Conservation (phyloP, 2,888 invertebrate genomes). For the Plebejus melissa region DNA sequence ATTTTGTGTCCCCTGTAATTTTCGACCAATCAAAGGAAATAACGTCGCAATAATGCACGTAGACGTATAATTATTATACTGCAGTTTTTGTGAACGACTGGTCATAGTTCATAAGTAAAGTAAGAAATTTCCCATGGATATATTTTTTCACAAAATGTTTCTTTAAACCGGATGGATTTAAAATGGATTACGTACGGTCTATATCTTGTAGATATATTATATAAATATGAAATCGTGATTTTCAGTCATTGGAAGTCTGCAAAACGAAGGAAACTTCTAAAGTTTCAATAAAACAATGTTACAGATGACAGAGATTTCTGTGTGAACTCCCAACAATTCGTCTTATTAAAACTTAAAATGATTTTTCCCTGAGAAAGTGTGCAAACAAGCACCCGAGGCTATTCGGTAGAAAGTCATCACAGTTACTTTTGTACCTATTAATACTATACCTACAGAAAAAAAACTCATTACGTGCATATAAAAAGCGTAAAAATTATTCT, state of each 20-base stretch:
- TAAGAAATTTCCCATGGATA: not conserved
- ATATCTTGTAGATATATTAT: not conserved
- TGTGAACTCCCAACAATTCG: constrained; percentile 13
- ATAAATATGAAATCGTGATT: not conserved
- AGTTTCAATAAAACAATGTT: constrained; percentile 3
- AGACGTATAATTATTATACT: not conserved
- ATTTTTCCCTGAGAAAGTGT: constrained; percentile 24
- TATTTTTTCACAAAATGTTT: not conserved
- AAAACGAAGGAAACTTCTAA: constrained; percentile 4
- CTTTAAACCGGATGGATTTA: not conserved
- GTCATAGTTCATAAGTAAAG: not conserved
- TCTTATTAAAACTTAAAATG: constrained; percentile 22
- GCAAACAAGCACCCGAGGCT: constrained; percentile 24
- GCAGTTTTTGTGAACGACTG: not conserved
- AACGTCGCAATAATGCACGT: not conserved
- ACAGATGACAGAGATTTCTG: constrained; percentile 14
- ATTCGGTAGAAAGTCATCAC: constrained; percentile 24
- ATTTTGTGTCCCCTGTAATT: constrained; percentile 24
- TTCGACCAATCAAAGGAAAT: constrained; percentile 12
- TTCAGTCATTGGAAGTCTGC: not conserved
- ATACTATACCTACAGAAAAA: not conserved
- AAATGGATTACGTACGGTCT: not conserved
- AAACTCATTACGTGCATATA: constrained; percentile 4
- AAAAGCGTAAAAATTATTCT: not conserved
- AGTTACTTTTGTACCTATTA: constrained; percentile 16